Conservation (phyloP, 2,113 vertebrate genomes). For the Colossoma macropomum region DNA sequence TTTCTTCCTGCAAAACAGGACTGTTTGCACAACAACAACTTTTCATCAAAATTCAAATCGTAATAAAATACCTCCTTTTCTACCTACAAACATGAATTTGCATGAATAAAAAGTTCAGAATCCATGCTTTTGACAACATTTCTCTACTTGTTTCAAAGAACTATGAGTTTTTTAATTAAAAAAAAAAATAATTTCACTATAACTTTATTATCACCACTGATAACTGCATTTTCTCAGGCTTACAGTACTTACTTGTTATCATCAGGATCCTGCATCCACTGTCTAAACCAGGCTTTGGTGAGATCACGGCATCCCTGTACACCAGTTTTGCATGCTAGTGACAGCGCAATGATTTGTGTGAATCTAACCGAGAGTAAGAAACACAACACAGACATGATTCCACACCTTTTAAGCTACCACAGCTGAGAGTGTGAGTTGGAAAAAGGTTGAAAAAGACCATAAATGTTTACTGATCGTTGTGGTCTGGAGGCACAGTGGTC, state of each 20-base stretch:
- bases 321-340: slow-evolving; percentile 78
- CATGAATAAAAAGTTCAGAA: too few relatives aligned
- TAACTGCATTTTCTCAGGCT: neutral
- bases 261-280: slow-evolving; percentile 63
- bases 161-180: too few relatives aligned
- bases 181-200: too few relatives aligned
- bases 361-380: slow-evolving; percentile 76
- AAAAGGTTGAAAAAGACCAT: neutral
- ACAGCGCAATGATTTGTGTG: slow-evolving; percentile 83
- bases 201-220: neutral
- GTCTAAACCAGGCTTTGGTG: slow-evolving; percentile 45
- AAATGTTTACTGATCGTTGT: slow-evolving; percentile 85
- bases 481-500: slow-evolving; percentile 34
- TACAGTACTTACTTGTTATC: slow-evolving; percentile 77
- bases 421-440: neutral
- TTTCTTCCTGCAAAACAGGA: too few relatives aligned
- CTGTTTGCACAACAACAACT: too few relatives aligned
- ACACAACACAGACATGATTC: neutral
- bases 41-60: too few relatives aligned
- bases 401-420: neutral
- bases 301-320: slow-evolving; percentile 66
- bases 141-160: too few relatives aligned
- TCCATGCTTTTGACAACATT: too few relatives aligned
- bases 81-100: too few relatives aligned
- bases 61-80: too few relatives aligned